Conservation (phyloP, 2,113 vertebrate genomes). For the Sporophila hypoxantha region DNA sequence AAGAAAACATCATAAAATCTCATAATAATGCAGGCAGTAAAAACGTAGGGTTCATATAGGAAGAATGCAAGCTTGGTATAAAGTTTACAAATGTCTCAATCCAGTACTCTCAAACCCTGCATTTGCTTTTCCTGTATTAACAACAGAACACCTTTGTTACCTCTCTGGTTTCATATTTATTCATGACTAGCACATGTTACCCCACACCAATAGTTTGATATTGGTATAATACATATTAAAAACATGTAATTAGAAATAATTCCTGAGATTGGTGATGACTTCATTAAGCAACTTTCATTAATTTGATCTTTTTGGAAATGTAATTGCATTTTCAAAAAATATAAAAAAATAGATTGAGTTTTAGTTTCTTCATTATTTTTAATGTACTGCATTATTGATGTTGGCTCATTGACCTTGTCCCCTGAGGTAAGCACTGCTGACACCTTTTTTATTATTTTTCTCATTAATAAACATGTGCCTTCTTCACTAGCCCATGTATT, state of each 20-base stretch:
- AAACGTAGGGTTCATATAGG: neutral
- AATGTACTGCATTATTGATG: constrained; percentile 11
- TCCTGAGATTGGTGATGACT: neutral
- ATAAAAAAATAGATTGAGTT: neutral
- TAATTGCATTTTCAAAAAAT: neutral
- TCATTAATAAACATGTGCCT: constrained; percentile 36
- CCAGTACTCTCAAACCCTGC: neutral
- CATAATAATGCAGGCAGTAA: neutral
- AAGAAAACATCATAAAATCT: neutral
- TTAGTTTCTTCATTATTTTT: constrained; percentile 3
- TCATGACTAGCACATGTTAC: neutral
- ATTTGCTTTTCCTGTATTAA: neutral
- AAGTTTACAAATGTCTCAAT: neutral
- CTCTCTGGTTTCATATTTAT: neutral
- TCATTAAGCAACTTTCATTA: neutral
- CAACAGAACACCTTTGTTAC: neutral
- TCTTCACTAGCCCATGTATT: neutral
- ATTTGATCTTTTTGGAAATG: neutral
- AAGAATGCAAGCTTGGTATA: neutral
- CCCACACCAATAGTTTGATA: neutral
- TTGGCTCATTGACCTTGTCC: constrained; percentile 1
- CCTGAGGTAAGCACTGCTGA: constrained; percentile 5
- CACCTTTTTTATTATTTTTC: constrained; percentile 43
- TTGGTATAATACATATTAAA: neutral
- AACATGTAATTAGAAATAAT: neutral